Evolutionary conservation across 2,797 vertebrate genomes (phyloP), one percentile per base, ranked within the genome.

Genomic region (Myioborus melanocephalus): DNA sequence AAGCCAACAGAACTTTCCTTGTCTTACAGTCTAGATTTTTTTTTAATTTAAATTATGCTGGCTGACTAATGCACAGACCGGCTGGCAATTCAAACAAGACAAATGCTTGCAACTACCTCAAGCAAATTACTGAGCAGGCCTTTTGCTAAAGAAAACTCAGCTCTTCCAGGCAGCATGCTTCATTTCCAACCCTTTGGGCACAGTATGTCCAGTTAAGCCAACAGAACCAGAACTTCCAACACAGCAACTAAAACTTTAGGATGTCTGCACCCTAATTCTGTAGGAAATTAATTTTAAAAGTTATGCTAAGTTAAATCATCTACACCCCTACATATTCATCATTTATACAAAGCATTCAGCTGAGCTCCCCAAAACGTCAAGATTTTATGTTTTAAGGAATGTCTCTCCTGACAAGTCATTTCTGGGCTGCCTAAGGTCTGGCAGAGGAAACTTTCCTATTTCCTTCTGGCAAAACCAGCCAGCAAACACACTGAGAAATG

Each of bases 1-100:
- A 89, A 81, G 47, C 32, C 69, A 87, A 96, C 79, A 96, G 93
- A 95, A 69, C 71, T 71, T 35, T 46, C 55, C 89, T 63, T 96
- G 55, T 95, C 80, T 86, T 43, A 66, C 84, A 84, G 73, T 59
- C 91, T 65, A 75, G 41, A 41, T 34, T 60, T 77, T 61, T 73
- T 60, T 71, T 57, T 17, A 20, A 57, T 93, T 72, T 59, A 44
- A 34, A 83, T 71, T 57, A 86, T 65, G 70, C 70, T 91, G 83
- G 87, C 69, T 95, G 73, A 78, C 89, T 89, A 94, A 94, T 12
- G 77, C 87, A 88, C 68, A 97, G 89, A 87, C 94, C 93, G 77
- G 76, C 91, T 82, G 90, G 90, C 88, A 97, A 92, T 89, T 94
- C 87, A 96, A 89, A 47, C 59, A 63, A 70, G 81, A 92, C 90